Base-by-base conservation (phyloP, 2,888 invertebrate species). In the Orthonychiurus folsomi region DNA sequence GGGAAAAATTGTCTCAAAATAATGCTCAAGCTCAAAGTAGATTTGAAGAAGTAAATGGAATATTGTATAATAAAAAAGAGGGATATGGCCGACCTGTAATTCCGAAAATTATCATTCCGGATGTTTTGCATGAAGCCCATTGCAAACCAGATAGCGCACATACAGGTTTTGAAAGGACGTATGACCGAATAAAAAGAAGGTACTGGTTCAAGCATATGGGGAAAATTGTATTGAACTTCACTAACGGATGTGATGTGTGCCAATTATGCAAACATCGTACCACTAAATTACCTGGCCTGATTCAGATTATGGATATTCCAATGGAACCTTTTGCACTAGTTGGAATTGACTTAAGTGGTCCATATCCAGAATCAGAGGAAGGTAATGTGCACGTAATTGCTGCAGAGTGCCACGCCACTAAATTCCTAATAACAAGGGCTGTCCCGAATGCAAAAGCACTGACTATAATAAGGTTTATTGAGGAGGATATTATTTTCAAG, bases 91-190 rank as follows among this genome's bases (percentile, higher is more conserved):
- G 68, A 23, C 18, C 47, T 2, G 1, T 20, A 2, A 63, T 63
- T 50, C 66, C 60, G 57, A 27, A 63, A n/a, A 58, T 68, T n/a
- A 66, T 63, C 63, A 20, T 68, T 18, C 69, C 66, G 0, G 24
- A 50, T 1, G 20, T 48, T 0, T 37, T 69, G 15, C 37, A 37
- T 37, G 37, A 37, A 15, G 37, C 9, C 5, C 37, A 37, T 15
- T 37, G 37, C 37, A 5, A 5, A 37, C 37, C 37, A 15, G 37
- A 55, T 3, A 61, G 60, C 1, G 65, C 61, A 21, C 71, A 71
- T 62, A 47, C 66, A 20, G 71, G 68, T 1, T 20, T 63, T 9
- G 3, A 50, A 9, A 71, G 69, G 52, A 69, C 67, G 2, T 68
- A 58, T 52, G 1, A 47, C 1, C 59, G 56, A 26, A 2, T 69